Evolutionary conservation across 2,888 invertebrate species (phyloP).

Genomic region (Drosophila tanythrix): DNA sequence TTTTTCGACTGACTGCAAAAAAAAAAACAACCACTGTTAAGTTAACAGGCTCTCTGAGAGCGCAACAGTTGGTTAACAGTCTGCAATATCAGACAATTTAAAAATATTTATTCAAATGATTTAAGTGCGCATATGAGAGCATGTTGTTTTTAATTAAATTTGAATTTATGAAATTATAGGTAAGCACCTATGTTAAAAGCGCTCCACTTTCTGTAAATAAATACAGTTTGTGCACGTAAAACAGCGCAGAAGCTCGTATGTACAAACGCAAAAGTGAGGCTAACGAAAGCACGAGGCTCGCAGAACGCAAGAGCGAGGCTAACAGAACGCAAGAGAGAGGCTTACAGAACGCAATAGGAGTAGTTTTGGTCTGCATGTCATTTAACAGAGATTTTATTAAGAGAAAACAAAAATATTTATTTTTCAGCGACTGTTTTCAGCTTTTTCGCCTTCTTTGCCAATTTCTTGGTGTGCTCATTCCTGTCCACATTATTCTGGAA

Average conservation of each 20-base stretch:
- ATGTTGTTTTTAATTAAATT: neutral
- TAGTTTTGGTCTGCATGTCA: slow-evolving; percentile 7
- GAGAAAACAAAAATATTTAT: slow-evolving; percentile 6
- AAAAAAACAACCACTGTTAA: slow-evolving; percentile 29
- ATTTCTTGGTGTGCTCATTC: slow-evolving; percentile 88
- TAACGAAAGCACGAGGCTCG: neutral
- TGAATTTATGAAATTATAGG: neutral
- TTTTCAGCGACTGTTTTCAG: neutral
- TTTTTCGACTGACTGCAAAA: slow-evolving; percentile 49
- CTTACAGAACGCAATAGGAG: neutral
- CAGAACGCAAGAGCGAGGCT: slow-evolving; percentile 5
- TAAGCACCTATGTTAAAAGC: too few relatives aligned
- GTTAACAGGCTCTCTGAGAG: slow-evolving; percentile 38
- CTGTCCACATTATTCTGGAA: slow-evolving; percentile 93
- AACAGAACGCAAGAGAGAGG: neutral
- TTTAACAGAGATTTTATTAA: slow-evolving; percentile 25
- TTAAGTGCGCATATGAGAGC: too few relatives aligned
- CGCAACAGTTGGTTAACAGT: slow-evolving; percentile 60
- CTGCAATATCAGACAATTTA: neutral
- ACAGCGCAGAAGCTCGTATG: slow-evolving; percentile 23
- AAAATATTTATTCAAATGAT: neutral
- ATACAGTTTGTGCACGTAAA: neutral
- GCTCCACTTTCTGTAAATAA: slow-evolving; percentile 1
- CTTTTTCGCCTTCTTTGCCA: slow-evolving; percentile 75
- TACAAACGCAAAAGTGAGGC: slow-evolving; percentile 12